Evolutionary conservation across 2,797 vertebrate species (phyloP), one percentile per base, ranked within the genome.

Genomic region (Pipistrellus kuhlii): DNA sequence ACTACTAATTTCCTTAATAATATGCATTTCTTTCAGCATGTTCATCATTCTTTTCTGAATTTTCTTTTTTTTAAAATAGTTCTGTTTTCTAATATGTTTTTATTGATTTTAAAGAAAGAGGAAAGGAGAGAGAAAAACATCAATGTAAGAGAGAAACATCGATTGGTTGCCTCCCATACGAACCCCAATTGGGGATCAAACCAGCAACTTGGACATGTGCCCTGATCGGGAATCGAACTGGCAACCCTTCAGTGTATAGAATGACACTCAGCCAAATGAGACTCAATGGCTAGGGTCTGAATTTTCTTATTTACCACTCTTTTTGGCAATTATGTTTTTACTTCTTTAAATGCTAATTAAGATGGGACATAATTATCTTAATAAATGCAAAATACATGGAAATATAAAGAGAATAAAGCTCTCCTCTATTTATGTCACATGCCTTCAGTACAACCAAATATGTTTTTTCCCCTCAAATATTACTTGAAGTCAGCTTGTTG

Each of bases 291-390:
- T n/a, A 68, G 8, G 17, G 64, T 13, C 57, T 64, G 25, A 55
- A 35, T 83, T 91, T 85, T 92, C 75, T 76, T 27, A 94, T 38
- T 76, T 51, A 55, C 25, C 3, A 30, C 8, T 23, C n/a, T 51
- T 88, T 68, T 20, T 20, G 69, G 78, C 8, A 51, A 75, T 41
- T 68, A 81, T 80, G 13, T 20, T 93, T 82, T 88, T 82, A 55
- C 72, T 90, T 72, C 81, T 93, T 83, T 77, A 17, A 6, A 64
- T 91, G 59, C 38, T 93, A 75, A 75, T 83, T 71, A 91, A 91
- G 96, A 78, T n/a, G 71, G 59, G 10, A 91, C 32, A 86, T 14
- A 86, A 81, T 77, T 93, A 92, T 41, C 30, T 72, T 81, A 88
- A 88, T 51, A 88, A 71, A 93, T 66, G 44, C 7, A 86, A 96